These are phyloP conservation scores for Platerodrilus igneus DNA, from an alignment of 2,888 invertebrate species.

Conservation along the genomic window DNA sequence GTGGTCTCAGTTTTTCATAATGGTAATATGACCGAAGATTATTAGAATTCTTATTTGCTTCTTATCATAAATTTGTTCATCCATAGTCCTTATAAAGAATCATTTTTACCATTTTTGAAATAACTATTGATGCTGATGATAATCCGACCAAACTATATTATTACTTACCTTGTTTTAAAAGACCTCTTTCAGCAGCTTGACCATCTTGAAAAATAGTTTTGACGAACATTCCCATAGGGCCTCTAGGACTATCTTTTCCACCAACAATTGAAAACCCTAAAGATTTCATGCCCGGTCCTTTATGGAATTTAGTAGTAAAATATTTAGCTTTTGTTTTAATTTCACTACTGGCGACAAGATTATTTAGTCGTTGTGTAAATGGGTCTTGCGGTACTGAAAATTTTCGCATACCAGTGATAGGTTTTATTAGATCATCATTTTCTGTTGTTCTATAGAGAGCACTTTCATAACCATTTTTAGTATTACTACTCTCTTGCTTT, in stretches of 20 bases:
- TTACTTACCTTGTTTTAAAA: slow-evolving; percentile 71
- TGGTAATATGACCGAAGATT: too few species aligned
- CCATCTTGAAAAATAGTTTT: slow-evolving; percentile 84
- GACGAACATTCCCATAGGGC: slow-evolving; percentile 84
- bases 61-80: too few species aligned
- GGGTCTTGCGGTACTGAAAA: slow-evolving; percentile 42
- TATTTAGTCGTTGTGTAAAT: slow-evolving; percentile 16
- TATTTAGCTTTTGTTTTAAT: not conserved
- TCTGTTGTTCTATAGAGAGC: too few species aligned
- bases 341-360: not conserved
- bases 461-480: too few species aligned
- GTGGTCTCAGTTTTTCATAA: too few species aligned
- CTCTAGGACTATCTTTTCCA: slow-evolving; percentile 81
- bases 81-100: too few species aligned
- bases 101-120: too few species aligned
- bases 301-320: slow-evolving; percentile 55
- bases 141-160: too few species aligned
- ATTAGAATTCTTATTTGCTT: too few species aligned
- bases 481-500: too few species aligned
- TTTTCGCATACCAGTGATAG: slow-evolving; percentile 47
- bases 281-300: slow-evolving; percentile 79
- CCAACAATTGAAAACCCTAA: slow-evolving; percentile 89
- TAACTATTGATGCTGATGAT: too few species aligned
- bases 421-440: slow-evolving; percentile 15
- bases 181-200: slow-evolving; percentile 79